Base-by-base conservation (phyloP, 2,797 vertebrate species). In the Spinus pinus region DNA sequence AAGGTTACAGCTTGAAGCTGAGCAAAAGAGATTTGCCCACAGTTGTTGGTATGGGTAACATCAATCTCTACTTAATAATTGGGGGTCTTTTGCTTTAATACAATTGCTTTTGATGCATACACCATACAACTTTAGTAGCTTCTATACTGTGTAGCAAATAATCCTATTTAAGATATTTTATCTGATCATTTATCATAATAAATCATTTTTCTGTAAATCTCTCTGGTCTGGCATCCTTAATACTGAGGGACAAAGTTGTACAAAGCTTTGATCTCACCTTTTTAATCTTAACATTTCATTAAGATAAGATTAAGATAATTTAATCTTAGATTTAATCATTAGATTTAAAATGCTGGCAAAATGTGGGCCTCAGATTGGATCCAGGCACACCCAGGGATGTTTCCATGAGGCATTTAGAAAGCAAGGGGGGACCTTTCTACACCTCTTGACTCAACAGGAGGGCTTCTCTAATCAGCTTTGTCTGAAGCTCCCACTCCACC, bases 281-380 rank as follows among this genome's bases (percentile, higher is more conserved):
- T 61, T 14, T 25, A 33, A 61, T 69, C 25, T 4, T 57, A 37
- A 37, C 16, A 37, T 35, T 57, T 35, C 25, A 27, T 35, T 57
- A 37, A 56, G 7, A 33, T 33, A 56, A 31, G 12, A 31, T 13
- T 53, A 20, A 57, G 10, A 35, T 17, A 17, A 37, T 27, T 35
- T 25, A 35, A 57, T 35, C 16, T 35, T 35, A 25, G 33, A 25
- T 35, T 35, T 35, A 35, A 25, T 18, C 15, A 12, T 41, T 41
- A 15, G 41, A 25, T 61, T 69, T 41, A 25, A 61, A 41, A 37
- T 0, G 0, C 1, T 69, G 83, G 7, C 25, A 33, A 41, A 69
- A 3, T 39, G 41, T 47, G 24, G 64, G 47, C 12, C 56, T 77
- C 14, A 47, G 30, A 22, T 0, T 47, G 41, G 17, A 54, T 19